Percentiles rank a stretch among this genome's conserved stretches.
Conservation (phyloP, 2,888 invertebrate genomes). For the Boloria euphrosyne region DNA sequence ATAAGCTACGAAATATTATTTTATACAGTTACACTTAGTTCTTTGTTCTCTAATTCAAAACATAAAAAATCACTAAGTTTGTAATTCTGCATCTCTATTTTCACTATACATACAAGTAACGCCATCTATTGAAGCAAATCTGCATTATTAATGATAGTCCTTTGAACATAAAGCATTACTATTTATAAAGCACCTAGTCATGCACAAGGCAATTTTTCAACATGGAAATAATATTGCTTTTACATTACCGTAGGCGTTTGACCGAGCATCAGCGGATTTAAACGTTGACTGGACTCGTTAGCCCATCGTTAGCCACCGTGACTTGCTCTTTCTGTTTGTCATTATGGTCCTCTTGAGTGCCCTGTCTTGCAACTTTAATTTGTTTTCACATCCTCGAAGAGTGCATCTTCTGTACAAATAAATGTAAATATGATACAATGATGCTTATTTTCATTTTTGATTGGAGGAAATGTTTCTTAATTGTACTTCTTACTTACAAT, state of each 20-base stretch:
- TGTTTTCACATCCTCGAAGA: conserved; percentile 70
- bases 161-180: conserved; percentile 12
- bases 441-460: conserved; percentile 16
- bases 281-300: conserved; percentile 49
- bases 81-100: not conserved
- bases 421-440: conserved; percentile 22
- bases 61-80: not conserved
- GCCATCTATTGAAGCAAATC: conserved; percentile 31
- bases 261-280: conserved; percentile 48
- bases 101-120: conserved; percentile 9
- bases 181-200: conserved; percentile 38
- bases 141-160: conserved; percentile 14
- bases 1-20: too few species aligned
- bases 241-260: conserved; percentile 42
- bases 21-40: too few species aligned
- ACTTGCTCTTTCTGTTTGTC: conserved; percentile 67
- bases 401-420: conserved; percentile 37
- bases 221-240: conserved; percentile 43
- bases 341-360: conserved; percentile 63
- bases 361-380: conserved; percentile 66
- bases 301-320: conserved; percentile 69
- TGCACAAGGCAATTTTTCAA: conserved; percentile 42
- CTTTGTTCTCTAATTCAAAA: not conserved
- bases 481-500: not conserved
- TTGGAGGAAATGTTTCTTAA: conserved; percentile 7